Percentiles rank a stretch among this genome's conserved stretches.
These are phyloP conservation scores for Pituophis catenifer DNA, from an alignment of 2,113 vertebrate genomes.

Conservation along the genomic window DNA sequence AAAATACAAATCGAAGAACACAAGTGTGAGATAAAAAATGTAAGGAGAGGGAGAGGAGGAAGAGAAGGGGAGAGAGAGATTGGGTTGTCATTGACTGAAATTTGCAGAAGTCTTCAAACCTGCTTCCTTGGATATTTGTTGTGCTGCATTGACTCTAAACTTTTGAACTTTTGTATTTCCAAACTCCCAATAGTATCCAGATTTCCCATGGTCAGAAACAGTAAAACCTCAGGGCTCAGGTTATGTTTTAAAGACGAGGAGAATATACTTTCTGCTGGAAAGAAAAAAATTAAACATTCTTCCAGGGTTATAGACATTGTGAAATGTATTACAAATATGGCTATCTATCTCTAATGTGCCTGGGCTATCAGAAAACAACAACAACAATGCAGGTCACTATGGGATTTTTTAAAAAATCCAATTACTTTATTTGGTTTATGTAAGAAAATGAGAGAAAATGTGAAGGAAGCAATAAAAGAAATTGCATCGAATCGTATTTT, in stretches of 20 bases:
- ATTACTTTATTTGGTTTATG: not conserved
- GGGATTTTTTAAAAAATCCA: not conserved
- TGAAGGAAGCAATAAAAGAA: conserved; percentile 12
- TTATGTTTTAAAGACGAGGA: not conserved
- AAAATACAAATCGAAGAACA: not conserved
- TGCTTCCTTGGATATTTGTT: not conserved
- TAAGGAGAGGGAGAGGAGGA: not conserved
- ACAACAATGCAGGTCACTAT: not conserved
- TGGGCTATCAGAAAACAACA: conserved; percentile 1
- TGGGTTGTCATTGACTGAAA: not conserved
- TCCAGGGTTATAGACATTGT: not conserved
- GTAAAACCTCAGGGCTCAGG: not conserved
- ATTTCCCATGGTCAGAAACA: not conserved
- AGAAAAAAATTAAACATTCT: not conserved
- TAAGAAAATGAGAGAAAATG: not conserved
- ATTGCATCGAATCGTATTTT: not conserved
- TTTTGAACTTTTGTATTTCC: no score
- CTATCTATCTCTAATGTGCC: conserved; percentile 24
- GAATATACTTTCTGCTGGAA: not conserved
- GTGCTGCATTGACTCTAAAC: not conserved
- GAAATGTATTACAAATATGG: not conserved
- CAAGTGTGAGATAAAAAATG: not conserved
- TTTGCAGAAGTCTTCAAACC: no score
- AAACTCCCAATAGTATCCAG: no score
- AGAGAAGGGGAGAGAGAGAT: no score